phyloP scores from a whole-genome alignment of 2,797 vertebrate species.

The Glossophaga mutica region DNA sequence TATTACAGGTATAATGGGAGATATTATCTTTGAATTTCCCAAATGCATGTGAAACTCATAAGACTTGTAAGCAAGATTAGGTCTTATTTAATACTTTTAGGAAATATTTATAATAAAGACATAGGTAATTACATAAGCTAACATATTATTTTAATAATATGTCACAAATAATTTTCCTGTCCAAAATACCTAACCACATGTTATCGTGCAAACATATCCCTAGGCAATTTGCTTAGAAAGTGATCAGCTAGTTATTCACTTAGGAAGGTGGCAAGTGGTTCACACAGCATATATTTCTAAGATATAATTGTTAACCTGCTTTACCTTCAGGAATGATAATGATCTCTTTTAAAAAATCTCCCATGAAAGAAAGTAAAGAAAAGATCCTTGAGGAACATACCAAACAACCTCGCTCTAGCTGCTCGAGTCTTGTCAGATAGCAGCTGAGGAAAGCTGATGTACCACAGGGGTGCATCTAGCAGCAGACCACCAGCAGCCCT shows the following conservation, averaged over 20 bases:
- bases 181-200: not conserved
- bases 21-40: not conserved
- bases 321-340: not conserved
- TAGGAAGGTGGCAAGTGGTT: not conserved
- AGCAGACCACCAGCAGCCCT: not conserved
- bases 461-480: not conserved
- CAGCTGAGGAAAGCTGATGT: not conserved
- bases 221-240: not conserved
- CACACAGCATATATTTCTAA: not conserved
- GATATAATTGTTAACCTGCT: conserved; percentile 25
- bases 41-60: not conserved
- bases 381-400: not conserved
- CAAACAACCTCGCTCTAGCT: not conserved
- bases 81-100: not conserved
- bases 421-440: not conserved
- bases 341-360: not conserved
- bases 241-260: not conserved
- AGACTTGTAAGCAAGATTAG: not conserved
- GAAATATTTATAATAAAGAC: not conserved
- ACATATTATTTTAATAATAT: not conserved
- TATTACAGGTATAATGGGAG: not conserved
- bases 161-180: not conserved
- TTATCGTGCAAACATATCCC: not conserved
- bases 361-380: not conserved
- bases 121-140: not conserved